Conservation (phyloP, 2,113 vertebrate species). For the Fregata magnificens region DNA sequence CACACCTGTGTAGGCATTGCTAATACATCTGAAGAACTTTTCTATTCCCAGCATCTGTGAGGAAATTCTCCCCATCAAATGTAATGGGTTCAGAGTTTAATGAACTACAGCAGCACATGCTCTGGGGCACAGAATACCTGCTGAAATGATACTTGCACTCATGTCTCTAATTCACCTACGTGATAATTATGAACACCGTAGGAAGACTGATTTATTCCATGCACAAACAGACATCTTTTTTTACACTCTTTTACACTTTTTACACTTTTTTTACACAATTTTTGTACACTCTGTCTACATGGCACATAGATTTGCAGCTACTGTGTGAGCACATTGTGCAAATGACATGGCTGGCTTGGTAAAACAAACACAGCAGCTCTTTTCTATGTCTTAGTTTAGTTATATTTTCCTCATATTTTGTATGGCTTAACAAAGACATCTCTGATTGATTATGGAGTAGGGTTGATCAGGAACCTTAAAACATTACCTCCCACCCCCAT, state of each 20-base stretch:
- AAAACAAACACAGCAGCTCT: neutral
- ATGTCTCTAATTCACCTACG: neutral
- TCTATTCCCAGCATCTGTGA: neutral
- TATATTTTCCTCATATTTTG: neutral
- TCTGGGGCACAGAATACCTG: neutral
- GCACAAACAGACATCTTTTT: neutral
- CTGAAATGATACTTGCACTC: neutral
- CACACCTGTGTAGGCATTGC: neutral
- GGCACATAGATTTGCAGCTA: neutral
- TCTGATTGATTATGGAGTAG: neutral
- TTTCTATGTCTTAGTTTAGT: neutral
- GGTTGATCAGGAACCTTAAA: neutral
- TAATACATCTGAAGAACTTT: neutral
- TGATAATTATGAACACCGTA: neutral
- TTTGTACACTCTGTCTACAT: neutral
- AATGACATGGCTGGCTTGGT: neutral
- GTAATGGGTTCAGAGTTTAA: neutral
- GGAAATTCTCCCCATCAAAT: neutral
- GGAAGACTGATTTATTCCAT: neutral
- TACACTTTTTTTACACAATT: no score
- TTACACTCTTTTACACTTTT: no score
- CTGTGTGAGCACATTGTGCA: neutral
- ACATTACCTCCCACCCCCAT: neutral
- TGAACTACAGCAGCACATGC: neutral
- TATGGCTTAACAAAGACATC: neutral